phyloP scores from a whole-genome alignment of 2,113 vertebrate genomes.

The Stegostoma tigrinum region DNA sequence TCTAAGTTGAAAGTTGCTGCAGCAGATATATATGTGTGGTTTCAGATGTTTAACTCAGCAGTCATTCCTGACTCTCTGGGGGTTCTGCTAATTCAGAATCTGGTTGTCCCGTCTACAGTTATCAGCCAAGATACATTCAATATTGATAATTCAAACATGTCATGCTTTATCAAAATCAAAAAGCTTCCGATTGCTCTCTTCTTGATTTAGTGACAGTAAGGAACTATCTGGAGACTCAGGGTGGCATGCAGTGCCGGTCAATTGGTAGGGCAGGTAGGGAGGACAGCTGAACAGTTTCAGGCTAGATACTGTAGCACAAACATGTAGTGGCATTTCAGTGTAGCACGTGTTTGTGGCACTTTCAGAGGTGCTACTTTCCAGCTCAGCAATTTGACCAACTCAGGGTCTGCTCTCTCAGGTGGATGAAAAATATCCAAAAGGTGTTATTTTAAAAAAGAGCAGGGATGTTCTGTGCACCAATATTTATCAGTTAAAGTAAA shows the following conservation, averaged over 20 bases:
- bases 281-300: background rate
- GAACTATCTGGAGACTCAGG: background rate
- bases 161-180: background rate
- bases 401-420: background rate
- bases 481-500: background rate
- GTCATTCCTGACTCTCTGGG: background rate
- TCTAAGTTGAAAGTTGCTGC: background rate
- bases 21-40: background rate
- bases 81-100: background rate
- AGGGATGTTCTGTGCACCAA: background rate
- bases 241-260: background rate
- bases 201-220: background rate
- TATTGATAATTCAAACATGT: background rate
- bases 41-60: background rate
- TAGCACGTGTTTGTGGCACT: background rate
- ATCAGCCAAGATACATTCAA: background rate
- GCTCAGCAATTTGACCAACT: too few species aligned
- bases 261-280: background rate
- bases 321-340: background rate
- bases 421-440: background rate
- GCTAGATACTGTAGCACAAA: background rate
- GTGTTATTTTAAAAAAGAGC: background rate
- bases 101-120: background rate
- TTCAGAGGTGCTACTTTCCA: background rate
- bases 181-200: background rate